Evolutionary conservation across 1,140 invertebrate species (phyloP).

Genomic region (Vanessa atalanta): DNA sequence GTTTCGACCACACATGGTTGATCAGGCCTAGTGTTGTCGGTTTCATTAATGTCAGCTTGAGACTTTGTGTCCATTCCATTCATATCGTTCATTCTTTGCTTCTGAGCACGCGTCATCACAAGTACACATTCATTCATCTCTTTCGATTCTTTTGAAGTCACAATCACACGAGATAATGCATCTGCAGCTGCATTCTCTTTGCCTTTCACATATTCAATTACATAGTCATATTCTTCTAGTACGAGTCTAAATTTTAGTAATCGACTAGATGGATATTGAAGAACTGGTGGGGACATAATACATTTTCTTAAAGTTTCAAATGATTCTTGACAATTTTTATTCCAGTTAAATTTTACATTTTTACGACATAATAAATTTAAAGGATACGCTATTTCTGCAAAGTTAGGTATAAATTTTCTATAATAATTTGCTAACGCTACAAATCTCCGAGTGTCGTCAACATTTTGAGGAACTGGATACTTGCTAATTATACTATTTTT

Average conservation of each 20-base stretch:
- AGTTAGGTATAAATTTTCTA: slow-evolving; percentile 26
- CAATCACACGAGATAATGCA: not conserved
- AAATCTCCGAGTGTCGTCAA: slow-evolving; percentile 11
- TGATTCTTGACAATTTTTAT: slow-evolving; percentile 22
- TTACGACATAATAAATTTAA: slow-evolving; percentile 24
- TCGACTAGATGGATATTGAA: too few species aligned
- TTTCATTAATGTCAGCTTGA: slow-evolving; percentile 23
- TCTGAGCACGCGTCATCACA: slow-evolving; percentile 39
- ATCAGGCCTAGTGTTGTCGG: slow-evolving; percentile 32
- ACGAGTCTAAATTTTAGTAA: too few species aligned
- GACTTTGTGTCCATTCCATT: not conserved
- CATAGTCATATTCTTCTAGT: too few species aligned
- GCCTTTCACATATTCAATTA: too few species aligned
- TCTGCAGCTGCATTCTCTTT: too few species aligned
- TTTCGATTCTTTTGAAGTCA: slow-evolving; percentile 39
- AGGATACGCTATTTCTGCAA: slow-evolving; percentile 23
- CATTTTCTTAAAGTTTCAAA: slow-evolving; percentile 21
- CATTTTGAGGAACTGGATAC: slow-evolving; percentile 19
- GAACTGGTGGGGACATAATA: slow-evolving; percentile 37
- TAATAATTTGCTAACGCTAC: slow-evolving; percentile 24
- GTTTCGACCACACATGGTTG: slow-evolving; percentile 34
- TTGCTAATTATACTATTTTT: slow-evolving; percentile 15
- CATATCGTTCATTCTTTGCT: slow-evolving; percentile 10
- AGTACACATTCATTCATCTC: slow-evolving; percentile 34
- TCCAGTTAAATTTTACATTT: slow-evolving; percentile 22